phyloP scores from a whole-genome alignment of 1,140 invertebrate species.

The Euglossa dilemma region DNA sequence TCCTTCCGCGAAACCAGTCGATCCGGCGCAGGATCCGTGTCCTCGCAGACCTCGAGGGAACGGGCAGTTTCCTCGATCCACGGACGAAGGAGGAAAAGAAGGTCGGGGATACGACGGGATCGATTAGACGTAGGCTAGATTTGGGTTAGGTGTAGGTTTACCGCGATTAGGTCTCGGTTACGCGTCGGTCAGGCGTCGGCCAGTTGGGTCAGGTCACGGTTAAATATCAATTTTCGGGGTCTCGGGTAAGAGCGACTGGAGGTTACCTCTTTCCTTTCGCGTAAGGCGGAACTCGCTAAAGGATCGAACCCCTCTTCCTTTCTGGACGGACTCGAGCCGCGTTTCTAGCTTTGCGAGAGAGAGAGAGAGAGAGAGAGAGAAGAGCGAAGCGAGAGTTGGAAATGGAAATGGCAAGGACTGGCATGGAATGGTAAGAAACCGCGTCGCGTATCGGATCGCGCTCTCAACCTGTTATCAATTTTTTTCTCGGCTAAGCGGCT shows the following conservation, averaged over 20 bases:
- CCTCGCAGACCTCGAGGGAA: too few relatives aligned
- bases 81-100: too few relatives aligned
- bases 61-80: too few relatives aligned
- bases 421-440: not conserved
- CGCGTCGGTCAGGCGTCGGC: not conserved
- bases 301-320: too few relatives aligned
- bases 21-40: too few relatives aligned
- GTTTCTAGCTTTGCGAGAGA: too few relatives aligned
- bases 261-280: not conserved
- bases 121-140: not conserved
- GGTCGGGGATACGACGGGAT: too few relatives aligned
- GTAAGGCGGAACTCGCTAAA: not conserved
- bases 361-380: too few relatives aligned
- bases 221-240: conserved; percentile 5
- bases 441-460: conserved; percentile 58
- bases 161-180: not conserved
- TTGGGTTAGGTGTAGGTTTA: not conserved
- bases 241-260: not conserved
- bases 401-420: too few relatives aligned
- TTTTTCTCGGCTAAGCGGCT: not conserved
- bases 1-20: not conserved
- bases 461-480: conserved; percentile 20
- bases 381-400: too few relatives aligned
- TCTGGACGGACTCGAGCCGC: too few relatives aligned
- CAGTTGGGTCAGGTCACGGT: conserved; percentile 1